These are phyloP conservation scores for Xestoiulus laeticollis DNA, from an alignment of 2,888 invertebrate genomes.

Conservation along the genomic window DNA sequence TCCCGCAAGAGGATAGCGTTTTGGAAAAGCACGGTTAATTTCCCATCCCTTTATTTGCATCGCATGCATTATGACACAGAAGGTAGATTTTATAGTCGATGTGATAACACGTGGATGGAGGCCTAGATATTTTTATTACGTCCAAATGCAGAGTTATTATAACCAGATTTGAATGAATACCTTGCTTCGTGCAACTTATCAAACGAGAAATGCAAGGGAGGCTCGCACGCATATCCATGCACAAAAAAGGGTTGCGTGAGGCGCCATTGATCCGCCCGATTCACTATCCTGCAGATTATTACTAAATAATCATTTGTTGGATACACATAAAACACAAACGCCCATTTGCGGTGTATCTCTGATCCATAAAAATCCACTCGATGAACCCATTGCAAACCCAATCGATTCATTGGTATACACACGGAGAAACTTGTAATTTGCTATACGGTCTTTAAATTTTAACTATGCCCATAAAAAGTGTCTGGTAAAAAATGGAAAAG, in stretches of 20 bases:
- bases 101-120: constrained; percentile 1
- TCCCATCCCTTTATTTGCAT: neutral
- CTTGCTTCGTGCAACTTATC: constrained; percentile 42
- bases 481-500: constrained; percentile 1
- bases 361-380: neutral
- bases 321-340: neutral
- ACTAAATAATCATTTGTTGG: constrained; percentile 36
- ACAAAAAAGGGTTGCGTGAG: constrained; percentile 43
- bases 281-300: constrained; percentile 7
- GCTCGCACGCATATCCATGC: constrained; percentile 36
- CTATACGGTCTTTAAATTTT: constrained; percentile 1
- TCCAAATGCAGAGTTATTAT: constrained; percentile 14
- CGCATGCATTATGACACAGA: neutral
- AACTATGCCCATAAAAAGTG: constrained; percentile 1
- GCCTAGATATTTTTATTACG: constrained; percentile 9
- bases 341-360: neutral
- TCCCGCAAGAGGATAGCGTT: too few relatives aligned
- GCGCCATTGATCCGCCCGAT: constrained; percentile 32
- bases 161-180: constrained; percentile 21
- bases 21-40: too few relatives aligned
- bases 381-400: neutral
- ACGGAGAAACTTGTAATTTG: neutral
- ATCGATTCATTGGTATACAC: neutral
- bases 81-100: constrained; percentile 1
- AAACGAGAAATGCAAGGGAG: neutral